A percentile compares a stretch with the other conserved stretches of the same genome.
Conservation (phyloP, 2,888 invertebrate genomes). For the Calameuta pallipes region DNA sequence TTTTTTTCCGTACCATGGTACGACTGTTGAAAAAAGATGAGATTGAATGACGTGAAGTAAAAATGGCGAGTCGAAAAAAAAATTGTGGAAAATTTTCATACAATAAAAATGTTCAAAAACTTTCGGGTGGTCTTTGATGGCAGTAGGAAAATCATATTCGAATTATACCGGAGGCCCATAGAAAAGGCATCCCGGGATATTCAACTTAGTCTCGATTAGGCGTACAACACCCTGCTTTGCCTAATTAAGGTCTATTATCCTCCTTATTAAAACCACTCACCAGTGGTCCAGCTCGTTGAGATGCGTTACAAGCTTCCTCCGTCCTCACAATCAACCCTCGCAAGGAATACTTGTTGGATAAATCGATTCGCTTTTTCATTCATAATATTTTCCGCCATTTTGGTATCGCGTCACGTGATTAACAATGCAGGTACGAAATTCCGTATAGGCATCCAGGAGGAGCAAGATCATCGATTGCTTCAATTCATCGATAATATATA, state of each 20-base stretch:
- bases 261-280: slow-evolving; percentile 5
- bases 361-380: not conserved
- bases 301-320: not conserved
- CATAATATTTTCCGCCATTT: not conserved
- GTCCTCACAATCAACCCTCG: not conserved
- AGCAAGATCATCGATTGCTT: not conserved
- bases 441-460: not conserved
- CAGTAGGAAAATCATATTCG: not conserved
- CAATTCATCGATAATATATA: not conserved
- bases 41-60: not conserved
- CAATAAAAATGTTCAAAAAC: not conserved
- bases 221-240: not conserved
- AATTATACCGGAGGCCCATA: not conserved
- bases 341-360: not conserved
- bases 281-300: not conserved
- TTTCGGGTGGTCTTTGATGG: not conserved
- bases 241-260: slow-evolving; percentile 6
- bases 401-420: not conserved
- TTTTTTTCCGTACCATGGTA: not conserved
- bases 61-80: not conserved
- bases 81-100: not conserved
- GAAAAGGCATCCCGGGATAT: not conserved
- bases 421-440: not conserved
- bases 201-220: not conserved
- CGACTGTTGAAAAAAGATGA: not conserved